These are phyloP conservation scores for Platycnemis pennipes DNA, from an alignment of 2,888 invertebrate species.

Conservation along the genomic window DNA sequence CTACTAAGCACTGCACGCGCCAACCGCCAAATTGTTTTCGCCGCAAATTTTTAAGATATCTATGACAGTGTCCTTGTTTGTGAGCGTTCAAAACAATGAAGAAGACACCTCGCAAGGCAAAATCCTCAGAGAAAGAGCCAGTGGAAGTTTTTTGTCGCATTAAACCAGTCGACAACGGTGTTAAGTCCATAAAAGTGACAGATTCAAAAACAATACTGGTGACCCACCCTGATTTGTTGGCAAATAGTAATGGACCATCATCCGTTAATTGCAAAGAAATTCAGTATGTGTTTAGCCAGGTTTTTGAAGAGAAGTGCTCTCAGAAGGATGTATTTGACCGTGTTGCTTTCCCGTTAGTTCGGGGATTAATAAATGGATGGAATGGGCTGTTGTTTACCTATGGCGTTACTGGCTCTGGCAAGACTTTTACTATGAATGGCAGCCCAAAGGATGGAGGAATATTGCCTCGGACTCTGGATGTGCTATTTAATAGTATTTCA, in stretches of 20 bases:
- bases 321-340: slow-evolving; percentile 93
- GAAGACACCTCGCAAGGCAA: slow-evolving; percentile 56
- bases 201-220: slow-evolving; percentile 54
- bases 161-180: slow-evolving; percentile 50
- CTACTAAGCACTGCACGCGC: not conserved
- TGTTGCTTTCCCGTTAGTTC: slow-evolving; percentile 92
- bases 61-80: not conserved
- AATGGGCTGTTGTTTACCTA: slow-evolving; percentile 98
- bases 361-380: slow-evolving; percentile 92
- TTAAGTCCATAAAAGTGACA: slow-evolving; percentile 47
- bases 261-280: slow-evolving; percentile 14
- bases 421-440: slow-evolving; percentile 98
- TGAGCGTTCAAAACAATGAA: not conserved
- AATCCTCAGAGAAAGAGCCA: slow-evolving; percentile 49
- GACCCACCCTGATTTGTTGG: slow-evolving; percentile 50
- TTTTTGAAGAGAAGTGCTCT: slow-evolving; percentile 89
- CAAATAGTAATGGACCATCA: not conserved
- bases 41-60: not conserved
- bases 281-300: slow-evolving; percentile 80
- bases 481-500: slow-evolving; percentile 94
- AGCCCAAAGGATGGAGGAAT: slow-evolving; percentile 87
- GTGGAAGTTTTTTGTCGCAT: slow-evolving; percentile 68
- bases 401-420: slow-evolving; percentile 98
- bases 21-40: slow-evolving; percentile 7
- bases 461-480: slow-evolving; percentile 93